Percentiles rank a stretch among this genome's conserved stretches.
These are phyloP conservation scores for Cotesia glomerata DNA, from an alignment of 1,140 invertebrate genomes.

Conservation along the genomic window DNA sequence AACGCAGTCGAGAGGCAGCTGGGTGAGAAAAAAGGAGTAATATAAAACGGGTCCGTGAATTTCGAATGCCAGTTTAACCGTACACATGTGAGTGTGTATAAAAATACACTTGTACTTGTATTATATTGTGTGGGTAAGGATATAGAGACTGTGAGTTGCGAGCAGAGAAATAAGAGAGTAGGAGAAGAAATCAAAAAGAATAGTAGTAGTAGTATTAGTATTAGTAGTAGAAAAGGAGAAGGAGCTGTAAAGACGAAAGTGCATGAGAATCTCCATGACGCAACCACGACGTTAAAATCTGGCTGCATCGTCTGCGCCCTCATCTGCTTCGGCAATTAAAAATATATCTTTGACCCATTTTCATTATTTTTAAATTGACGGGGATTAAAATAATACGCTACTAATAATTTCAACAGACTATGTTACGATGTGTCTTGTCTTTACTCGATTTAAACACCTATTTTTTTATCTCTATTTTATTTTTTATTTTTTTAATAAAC, in stretches of 20 bases:
- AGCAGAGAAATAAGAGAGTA: neutral
- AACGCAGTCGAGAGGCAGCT: neutral
- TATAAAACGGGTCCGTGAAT: slow-evolving; percentile 6
- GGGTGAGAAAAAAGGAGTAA: slow-evolving; percentile 15
- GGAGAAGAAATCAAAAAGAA: slow-evolving; percentile 12
- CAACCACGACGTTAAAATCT: slow-evolving; percentile 29
- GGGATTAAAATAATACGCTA: neutral
- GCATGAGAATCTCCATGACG: slow-evolving; percentile 33
- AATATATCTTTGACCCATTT: slow-evolving; percentile 41
- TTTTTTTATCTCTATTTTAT: too few relatives aligned
- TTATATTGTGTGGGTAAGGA: too few relatives aligned
- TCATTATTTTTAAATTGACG: slow-evolving; percentile 29
- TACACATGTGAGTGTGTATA: too few relatives aligned
- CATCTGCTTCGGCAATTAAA: slow-evolving; percentile 41
- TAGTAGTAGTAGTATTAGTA: too few relatives aligned
- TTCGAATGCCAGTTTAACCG: neutral
- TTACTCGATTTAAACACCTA: neutral
- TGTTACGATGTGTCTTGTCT: neutral
- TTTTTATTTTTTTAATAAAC: too few relatives aligned
- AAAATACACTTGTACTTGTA: too few relatives aligned
- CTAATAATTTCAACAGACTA: neutral
- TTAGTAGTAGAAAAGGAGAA: neutral
- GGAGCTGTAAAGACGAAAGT: slow-evolving; percentile 8
- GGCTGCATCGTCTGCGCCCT: slow-evolving; percentile 32
- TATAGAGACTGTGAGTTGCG: neutral